Evolutionary conservation across 2,797 vertebrate species (phyloP).

Genomic region (Chiloscyllium punctatum): DNA sequence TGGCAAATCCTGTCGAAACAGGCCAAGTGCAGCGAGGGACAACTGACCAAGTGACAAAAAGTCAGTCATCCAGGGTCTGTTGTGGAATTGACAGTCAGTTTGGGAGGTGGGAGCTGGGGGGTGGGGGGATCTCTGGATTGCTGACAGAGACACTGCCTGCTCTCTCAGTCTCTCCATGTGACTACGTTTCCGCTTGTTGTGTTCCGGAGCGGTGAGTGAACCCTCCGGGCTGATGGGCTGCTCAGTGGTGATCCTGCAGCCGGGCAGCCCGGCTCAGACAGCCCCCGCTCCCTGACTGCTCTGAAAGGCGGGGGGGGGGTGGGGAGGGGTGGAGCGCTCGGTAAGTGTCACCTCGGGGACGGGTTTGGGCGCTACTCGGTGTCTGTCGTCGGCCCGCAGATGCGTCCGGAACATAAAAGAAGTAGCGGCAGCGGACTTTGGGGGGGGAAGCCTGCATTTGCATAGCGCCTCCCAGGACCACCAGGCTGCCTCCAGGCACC

Average conservation of each 20-base stretch:
- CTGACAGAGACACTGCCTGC: neutral
- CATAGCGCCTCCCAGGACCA: neutral
- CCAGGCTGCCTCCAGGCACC: neutral
- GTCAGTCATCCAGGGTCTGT: no score
- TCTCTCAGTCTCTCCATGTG: conserved; percentile 18
- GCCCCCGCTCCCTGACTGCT: neutral
- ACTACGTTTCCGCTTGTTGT: conserved; percentile 16
- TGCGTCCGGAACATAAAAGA: no score
- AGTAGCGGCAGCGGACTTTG: no score
- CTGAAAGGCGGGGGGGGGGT: no score
- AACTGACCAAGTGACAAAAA: neutral
- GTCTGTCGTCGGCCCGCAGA: neutral
- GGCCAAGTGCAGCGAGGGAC: neutral
- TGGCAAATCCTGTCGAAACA: neutral
- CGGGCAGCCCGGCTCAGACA: neutral
- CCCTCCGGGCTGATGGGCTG: neutral
- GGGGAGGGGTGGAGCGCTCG: no score
- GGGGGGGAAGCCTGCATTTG: neutral
- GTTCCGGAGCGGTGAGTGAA: neutral
- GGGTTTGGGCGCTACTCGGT: neutral
- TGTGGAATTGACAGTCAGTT: no score
- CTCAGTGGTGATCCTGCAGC: neutral
- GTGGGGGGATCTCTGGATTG: neutral
- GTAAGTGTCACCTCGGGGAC: neutral
- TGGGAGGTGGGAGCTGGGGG: no score